phyloP scores from a whole-genome alignment of 35 echinoderm and acorn worm genomes.

The Ptychodera flava region DNA sequence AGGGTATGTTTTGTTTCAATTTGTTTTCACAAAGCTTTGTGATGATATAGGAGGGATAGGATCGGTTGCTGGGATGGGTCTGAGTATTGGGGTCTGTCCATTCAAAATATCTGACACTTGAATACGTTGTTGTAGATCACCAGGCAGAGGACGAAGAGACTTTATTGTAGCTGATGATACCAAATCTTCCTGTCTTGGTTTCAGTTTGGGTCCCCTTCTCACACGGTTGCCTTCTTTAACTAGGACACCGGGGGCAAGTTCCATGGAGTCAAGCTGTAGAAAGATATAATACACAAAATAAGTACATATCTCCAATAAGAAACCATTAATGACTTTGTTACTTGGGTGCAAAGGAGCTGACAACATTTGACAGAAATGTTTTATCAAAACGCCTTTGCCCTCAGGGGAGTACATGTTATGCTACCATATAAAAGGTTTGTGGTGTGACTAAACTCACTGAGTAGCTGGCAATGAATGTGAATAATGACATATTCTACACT shows the following conservation, averaged over 20 bases:
- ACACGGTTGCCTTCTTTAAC: conserved; percentile 87
- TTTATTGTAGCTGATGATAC: conserved; percentile 82
- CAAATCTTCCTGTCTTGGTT: conserved; percentile 44
- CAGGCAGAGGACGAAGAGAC: conserved; percentile 50
- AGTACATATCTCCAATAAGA: no score
- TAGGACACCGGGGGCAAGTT: conserved; percentile 78
- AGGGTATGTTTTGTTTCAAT: neutral
- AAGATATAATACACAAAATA: conserved; percentile 8
- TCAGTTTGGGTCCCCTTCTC: conserved; percentile 75
- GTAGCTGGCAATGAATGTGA: no score
- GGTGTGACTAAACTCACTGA: no score
- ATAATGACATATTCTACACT: no score
- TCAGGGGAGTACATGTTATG: no score
- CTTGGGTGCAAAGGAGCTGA: no score
- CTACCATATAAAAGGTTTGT: no score
- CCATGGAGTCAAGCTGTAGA: conserved; percentile 92
- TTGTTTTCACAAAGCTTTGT: conserved; percentile 6
- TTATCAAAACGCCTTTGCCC: no score
- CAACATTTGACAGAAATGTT: no score
- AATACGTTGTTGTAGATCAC: conserved; percentile 30
- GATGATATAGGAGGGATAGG: conserved; percentile 87
- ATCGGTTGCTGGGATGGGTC: conserved; percentile 57
- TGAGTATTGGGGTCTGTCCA: conserved; percentile 47
- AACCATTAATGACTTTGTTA: no score
- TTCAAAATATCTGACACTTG: conserved; percentile 67